Base-by-base conservation (phyloP, 2,888 invertebrate genomes). In the Zootermopsis nevadensis region DNA sequence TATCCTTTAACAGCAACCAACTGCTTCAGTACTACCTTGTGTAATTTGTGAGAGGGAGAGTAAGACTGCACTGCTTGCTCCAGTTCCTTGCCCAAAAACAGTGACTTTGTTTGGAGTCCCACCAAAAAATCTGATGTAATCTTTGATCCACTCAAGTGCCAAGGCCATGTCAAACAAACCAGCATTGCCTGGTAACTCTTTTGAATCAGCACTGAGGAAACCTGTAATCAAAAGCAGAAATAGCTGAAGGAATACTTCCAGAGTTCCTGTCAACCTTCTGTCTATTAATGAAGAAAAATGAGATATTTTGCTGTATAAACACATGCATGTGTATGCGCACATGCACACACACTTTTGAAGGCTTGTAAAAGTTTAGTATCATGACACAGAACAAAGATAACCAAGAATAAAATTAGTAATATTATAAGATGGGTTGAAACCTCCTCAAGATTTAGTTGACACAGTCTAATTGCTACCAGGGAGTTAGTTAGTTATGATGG, bases 41-140 rank as follows among this genome's bases (percentile, higher is more conserved):
- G 85, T 84, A 30, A 82, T 27, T 27, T 74, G 84, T 1, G 95
- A 94, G 88, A 94, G 89, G 0, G 94, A 92, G 30, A 96, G 88
- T 84, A 95, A 91, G 48, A 94, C 92, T 1, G 95, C 95, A 82
- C 94, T 93, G 85, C 94, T 94, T 0, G 94, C 95, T 0, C 96
- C 96, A 0, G 94, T 94, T 1, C 95, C 95, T 87, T 96, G 96
- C 0, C 96, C 96, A 90, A 95, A 93, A 0, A 94, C 92, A 48
- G 93, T 92, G n/a, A 96, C 91, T 86, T 93, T 92, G 33, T 92
- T 91, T 0, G 94, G 93, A 89, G 96, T 93, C 6, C 96, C 96
- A 0, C 95, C 95, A 87, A 96, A 96, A 87, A 93, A 94, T 83
- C 92, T 91, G 55, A 96, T 95, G 87, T 96, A 94, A 85, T 95